phyloP scores from a whole-genome alignment of 2,113 vertebrate species.

The Lota lota region DNA sequence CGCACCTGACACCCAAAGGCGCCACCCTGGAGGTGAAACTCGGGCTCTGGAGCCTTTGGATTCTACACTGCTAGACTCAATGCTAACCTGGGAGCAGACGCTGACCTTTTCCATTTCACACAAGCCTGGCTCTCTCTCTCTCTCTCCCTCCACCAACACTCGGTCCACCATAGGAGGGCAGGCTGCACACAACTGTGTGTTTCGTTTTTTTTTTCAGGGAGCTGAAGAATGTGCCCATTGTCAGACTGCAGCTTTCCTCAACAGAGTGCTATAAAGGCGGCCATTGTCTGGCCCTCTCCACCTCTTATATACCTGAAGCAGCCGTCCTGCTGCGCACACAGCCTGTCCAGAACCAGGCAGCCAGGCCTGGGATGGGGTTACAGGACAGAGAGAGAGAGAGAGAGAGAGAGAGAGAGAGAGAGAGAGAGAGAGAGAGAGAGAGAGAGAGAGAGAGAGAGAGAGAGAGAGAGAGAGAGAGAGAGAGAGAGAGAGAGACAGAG shows the following conservation, averaged over 20 bases:
- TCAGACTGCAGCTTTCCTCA: conserved; percentile 70
- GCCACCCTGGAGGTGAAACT: conserved; percentile 22
- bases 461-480: conserved; percentile 1
- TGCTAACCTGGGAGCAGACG: neutral
- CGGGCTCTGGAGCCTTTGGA: neutral
- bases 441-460: conserved; percentile 4
- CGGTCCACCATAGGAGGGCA: conserved; percentile 46
- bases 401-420: conserved; percentile 20
- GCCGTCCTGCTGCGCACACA: conserved; percentile 62
- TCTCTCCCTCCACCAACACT: conserved; percentile 23
- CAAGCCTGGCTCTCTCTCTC: neutral
- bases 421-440: neutral
- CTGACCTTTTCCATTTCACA: neutral
- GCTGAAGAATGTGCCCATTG: conserved; percentile 78
- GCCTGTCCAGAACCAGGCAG: conserved; percentile 64
- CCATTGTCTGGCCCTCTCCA: conserved; percentile 56
- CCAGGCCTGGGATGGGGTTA: conserved; percentile 62
- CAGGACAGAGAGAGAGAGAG: conserved; percentile 36
- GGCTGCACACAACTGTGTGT: conserved; percentile 50
- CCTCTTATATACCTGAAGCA: conserved; percentile 10
- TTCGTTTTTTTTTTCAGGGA: conserved; percentile 71
- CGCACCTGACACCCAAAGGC: conserved; percentile 42
- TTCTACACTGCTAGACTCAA: too few relatives aligned
- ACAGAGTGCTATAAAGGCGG: conserved; percentile 73
- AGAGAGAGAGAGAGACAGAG: too few relatives aligned